phyloP scores from a whole-genome alignment of 1,140 invertebrate species.

The Drosophila sp. region DNA sequence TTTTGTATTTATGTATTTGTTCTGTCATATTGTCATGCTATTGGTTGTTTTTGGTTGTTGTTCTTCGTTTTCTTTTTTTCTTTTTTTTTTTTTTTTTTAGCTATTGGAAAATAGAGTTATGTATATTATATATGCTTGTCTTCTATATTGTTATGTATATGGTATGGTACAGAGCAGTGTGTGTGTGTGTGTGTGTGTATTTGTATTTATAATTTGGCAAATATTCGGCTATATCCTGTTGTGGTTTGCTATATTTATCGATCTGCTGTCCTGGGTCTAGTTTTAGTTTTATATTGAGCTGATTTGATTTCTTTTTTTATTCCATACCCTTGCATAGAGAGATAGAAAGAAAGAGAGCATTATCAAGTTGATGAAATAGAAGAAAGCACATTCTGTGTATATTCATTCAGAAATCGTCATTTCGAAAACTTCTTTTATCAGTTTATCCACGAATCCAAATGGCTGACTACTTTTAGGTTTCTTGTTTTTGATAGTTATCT shows the following conservation, averaged over 20 bases:
- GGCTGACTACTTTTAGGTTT: too few species aligned
- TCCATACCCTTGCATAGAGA: background rate
- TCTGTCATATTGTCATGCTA: constrained; percentile 76
- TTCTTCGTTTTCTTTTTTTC: constrained; percentile 39
- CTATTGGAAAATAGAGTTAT: constrained; percentile 69
- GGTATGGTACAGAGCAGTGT: constrained; percentile 57
- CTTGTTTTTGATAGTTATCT: too few species aligned
- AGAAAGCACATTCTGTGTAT: too few species aligned
- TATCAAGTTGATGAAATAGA: too few species aligned
- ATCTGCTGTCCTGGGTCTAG: constrained; percentile 27
- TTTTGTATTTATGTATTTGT: constrained; percentile 46
- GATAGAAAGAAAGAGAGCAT: background rate
- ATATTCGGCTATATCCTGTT: constrained; percentile 53
- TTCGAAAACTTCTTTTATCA: too few species aligned
- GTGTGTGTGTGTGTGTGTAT: constrained; percentile 25
- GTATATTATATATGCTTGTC: constrained; percentile 13
- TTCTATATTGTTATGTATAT: constrained; percentile 21
- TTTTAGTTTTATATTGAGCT: constrained; percentile 40
- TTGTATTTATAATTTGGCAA: constrained; percentile 61
- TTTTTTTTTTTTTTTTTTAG: constrained; percentile 39
- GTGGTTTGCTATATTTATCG: constrained; percentile 9
- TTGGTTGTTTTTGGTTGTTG: constrained; percentile 47
- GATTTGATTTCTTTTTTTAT: background rate
- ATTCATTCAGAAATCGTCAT: too few species aligned
- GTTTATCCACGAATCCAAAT: too few species aligned